Evolutionary conservation across 2,888 invertebrate genomes (phyloP).

Genomic region (Cancer borealis): DNA sequence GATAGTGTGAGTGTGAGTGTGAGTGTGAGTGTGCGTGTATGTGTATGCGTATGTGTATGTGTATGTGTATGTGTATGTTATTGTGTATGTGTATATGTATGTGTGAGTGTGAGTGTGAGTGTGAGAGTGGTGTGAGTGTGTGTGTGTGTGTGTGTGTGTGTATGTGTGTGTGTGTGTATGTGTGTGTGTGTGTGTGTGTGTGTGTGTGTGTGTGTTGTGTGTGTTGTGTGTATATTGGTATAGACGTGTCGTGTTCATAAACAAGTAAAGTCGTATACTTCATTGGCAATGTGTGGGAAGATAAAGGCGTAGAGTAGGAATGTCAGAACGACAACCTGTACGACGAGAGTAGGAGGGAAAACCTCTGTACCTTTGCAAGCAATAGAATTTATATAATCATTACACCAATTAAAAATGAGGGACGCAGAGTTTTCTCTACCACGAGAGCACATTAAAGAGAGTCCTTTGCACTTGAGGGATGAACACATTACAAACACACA

Average conservation of each 20-base stretch:
- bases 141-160: constrained; percentile 33
- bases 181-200: constrained; percentile 13
- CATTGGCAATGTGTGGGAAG: background rate
- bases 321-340: background rate
- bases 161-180: constrained; percentile 22
- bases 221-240: background rate
- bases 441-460: background rate
- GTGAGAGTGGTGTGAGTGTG: background rate
- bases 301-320: background rate
- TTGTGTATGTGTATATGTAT: background rate
- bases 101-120: background rate
- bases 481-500: background rate
- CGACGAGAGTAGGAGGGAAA: background rate
- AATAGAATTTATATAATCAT: background rate
- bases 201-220: background rate
- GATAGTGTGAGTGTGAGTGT: background rate
- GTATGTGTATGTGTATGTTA: background rate
- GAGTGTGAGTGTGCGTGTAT: background rate
- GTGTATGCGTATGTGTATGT: too few species aligned
- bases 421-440: background rate
- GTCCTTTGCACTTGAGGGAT: background rate
- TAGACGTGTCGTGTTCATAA: background rate
- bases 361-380: background rate
- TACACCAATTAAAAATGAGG: background rate
- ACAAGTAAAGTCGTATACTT: background rate